Conservation (phyloP, 2,888 invertebrate species). For the Meteorus cinctellus region DNA sequence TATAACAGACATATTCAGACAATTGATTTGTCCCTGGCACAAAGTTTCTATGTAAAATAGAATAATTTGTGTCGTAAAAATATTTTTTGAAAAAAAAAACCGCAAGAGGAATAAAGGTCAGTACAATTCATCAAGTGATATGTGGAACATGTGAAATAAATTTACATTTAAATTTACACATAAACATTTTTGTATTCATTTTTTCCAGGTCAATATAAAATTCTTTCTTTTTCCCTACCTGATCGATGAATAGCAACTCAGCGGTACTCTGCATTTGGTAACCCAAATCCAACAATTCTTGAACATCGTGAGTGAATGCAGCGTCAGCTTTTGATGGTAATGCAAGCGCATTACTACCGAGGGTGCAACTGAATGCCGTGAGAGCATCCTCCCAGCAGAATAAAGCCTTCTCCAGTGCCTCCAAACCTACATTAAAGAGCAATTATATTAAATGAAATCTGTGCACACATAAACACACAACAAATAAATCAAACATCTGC, state of each 20-base stretch:
- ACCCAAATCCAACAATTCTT: constrained; percentile 85
- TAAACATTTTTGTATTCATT: background rate
- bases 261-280: constrained; percentile 90
- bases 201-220: background rate
- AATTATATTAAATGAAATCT: background rate
- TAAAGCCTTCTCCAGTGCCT: constrained; percentile 92
- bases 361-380: constrained; percentile 81
- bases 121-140: constrained; percentile 38
- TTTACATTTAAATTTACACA: background rate
- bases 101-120: background rate
- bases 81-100: background rate
- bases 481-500: constrained; percentile 53
- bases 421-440: constrained; percentile 81
- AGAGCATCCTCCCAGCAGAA: constrained; percentile 97
- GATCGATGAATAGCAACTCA: constrained; percentile 89
- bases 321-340: constrained; percentile 89
- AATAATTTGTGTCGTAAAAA: background rate
- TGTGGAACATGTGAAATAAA: constrained; percentile 36
- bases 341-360: constrained; percentile 78
- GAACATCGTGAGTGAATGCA: constrained; percentile 82
- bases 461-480: constrained; percentile 29
- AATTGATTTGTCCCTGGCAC: constrained; percentile 35
- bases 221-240: constrained; percentile 65
- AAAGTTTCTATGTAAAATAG: constrained; percentile 13
- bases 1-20: constrained; percentile 13